Evolutionary conservation across 2,797 vertebrate genomes (phyloP).

Genomic region (Balearica regulorum): DNA sequence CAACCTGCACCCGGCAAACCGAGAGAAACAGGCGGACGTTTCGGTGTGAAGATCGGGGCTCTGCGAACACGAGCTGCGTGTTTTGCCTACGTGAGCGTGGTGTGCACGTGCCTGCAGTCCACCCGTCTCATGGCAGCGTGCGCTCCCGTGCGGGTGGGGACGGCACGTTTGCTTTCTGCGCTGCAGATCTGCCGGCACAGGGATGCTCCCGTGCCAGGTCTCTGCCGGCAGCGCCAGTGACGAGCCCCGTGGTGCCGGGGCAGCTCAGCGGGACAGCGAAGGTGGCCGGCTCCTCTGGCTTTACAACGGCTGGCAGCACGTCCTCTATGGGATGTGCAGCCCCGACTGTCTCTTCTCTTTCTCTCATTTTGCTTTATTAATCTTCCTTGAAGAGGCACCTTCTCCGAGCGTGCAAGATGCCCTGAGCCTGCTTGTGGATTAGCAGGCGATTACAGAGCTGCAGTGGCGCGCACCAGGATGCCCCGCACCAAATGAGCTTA

Average conservation of each 20-base stretch:
- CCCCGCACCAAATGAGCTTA: neutral
- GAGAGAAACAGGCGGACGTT: neutral
- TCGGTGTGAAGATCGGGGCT: rapidly evolving
- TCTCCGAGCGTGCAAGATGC: rapidly evolving
- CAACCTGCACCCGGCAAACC: rapidly evolving
- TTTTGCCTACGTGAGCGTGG: rapidly evolving
- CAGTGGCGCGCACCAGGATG: rapidly evolving
- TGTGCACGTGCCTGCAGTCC: neutral
- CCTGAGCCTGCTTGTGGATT: neutral
- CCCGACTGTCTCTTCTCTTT: neutral
- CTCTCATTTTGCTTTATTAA: neutral
- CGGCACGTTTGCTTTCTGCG: neutral
- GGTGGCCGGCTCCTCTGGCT: rapidly evolving
- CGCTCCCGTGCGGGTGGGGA: neutral
- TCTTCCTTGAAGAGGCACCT: neutral
- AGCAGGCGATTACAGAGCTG: neutral
- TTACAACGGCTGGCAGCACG: rapidly evolving
- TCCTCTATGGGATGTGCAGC: neutral
- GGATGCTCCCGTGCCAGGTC: neutral
- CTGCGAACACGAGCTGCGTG: neutral
- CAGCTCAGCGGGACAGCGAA: rapidly evolving
- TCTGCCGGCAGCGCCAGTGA: neutral
- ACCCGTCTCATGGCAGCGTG: rapidly evolving
- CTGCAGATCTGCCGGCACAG: rapidly evolving
- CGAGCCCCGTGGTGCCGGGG: rapidly evolving